These are phyloP conservation scores for Actinernus sp. DNA, from an alignment of 92 coral and sea anemone genomes.

Conservation along the genomic window DNA sequence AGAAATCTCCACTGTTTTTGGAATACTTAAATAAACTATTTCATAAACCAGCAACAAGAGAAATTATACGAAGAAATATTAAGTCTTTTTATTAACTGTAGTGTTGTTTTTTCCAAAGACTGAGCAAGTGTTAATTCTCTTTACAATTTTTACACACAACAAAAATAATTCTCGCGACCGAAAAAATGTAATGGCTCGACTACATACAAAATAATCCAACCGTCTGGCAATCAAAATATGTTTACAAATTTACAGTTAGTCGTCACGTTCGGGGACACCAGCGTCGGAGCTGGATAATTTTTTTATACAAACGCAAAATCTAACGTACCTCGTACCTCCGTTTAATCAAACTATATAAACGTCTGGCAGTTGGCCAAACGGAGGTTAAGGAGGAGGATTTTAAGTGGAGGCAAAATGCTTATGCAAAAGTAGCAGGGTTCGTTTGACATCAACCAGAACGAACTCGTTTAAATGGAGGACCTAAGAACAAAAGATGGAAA, in stretches of 20 bases:
- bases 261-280: background rate
- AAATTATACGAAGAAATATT: background rate
- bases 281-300: background rate
- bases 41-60: background rate
- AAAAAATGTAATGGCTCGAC: background rate
- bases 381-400: constrained; percentile 20
- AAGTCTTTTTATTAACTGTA: background rate
- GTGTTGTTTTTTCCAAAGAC: background rate
- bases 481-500: constrained; percentile 47
- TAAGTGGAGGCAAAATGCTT: constrained; percentile 93
- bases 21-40: constrained; percentile 12
- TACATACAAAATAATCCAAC: constrained; percentile 3
- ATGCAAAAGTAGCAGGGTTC: constrained; percentile 85
- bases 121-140: constrained; percentile 8
- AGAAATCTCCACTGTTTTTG: background rate
- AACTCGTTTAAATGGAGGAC: constrained; percentile 92
- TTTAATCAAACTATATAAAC: constrained; percentile 19
- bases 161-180: background rate
- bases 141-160: constrained; percentile 28
- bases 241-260: no score
- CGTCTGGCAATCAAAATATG: constrained; percentile 34
- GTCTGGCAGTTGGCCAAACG: no score
- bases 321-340: no score
- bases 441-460: constrained; percentile 89
- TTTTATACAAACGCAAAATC: no score